Conservation (phyloP, 2,797 vertebrate species). For the Hapalemur alaotrensis region DNA sequence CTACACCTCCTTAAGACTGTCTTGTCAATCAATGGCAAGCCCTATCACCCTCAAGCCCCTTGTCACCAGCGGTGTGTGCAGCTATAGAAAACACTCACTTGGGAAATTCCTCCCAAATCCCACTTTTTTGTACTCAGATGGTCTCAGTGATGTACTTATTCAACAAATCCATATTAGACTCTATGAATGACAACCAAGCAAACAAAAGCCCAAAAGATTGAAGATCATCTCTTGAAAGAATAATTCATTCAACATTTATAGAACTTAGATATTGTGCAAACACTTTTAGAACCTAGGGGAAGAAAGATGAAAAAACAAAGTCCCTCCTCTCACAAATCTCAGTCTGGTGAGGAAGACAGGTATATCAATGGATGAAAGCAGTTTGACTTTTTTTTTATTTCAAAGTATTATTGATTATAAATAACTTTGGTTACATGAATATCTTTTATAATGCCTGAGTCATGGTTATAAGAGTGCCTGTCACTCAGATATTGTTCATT, state of each 20-base stretch:
- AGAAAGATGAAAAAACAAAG: background rate
- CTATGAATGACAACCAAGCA: background rate
- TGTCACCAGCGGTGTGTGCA: background rate
- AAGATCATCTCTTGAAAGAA: slow-evolving; percentile 22
- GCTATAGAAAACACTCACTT: background rate
- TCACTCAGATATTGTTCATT: no score
- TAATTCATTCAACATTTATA: background rate
- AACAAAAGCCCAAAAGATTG: background rate
- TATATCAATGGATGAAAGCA: background rate
- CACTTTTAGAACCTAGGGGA: background rate
- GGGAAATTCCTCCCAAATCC: background rate
- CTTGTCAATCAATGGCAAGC: background rate
- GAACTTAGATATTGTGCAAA: background rate
- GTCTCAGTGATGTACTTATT: background rate
- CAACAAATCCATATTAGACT: background rate
- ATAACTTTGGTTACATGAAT: no score
- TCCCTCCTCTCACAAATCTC: background rate
- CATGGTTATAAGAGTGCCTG: no score
- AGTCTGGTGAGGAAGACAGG: background rate
- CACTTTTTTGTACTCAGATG: background rate
- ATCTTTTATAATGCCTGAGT: no score
- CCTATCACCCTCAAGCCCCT: background rate
- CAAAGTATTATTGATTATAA: no score
- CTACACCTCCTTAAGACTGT: background rate
- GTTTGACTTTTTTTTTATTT: no score